phyloP scores from a whole-genome alignment of 2,888 invertebrate species.

The Nymphalis polychloros region DNA sequence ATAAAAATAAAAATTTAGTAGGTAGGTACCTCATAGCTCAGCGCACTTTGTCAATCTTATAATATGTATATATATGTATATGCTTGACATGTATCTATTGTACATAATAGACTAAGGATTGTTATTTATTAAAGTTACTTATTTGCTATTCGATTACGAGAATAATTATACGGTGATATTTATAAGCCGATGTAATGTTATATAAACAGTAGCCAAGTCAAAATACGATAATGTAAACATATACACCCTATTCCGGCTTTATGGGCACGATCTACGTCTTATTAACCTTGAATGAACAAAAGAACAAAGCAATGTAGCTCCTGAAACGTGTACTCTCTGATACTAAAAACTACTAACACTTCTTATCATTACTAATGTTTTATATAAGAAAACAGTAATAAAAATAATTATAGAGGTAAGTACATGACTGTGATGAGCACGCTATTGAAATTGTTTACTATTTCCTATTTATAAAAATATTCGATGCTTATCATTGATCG shows the following conservation, averaged over 20 bases:
- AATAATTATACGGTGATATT: not conserved
- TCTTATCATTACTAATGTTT: not conserved
- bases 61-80: no score
- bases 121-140: no score
- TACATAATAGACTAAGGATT: no score
- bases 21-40: no score
- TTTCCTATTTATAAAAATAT: not conserved
- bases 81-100: no score
- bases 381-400: not conserved
- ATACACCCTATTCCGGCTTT: constrained; percentile 16
- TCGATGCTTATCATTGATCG: not conserved
- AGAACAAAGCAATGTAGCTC: constrained; percentile 58
- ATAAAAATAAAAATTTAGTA: no score
- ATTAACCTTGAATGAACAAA: constrained; percentile 58
- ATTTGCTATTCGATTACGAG: no score
- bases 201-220: constrained; percentile 4
- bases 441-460: not conserved
- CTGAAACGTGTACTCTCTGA: constrained; percentile 29
- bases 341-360: not conserved
- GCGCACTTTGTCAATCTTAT: no score
- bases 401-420: not conserved
- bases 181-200: not conserved
- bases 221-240: constrained; percentile 30
- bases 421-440: not conserved
- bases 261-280: constrained; percentile 31